phyloP scores from a whole-genome alignment of 2,113 vertebrate genomes.

The Danionella cerebrum region DNA sequence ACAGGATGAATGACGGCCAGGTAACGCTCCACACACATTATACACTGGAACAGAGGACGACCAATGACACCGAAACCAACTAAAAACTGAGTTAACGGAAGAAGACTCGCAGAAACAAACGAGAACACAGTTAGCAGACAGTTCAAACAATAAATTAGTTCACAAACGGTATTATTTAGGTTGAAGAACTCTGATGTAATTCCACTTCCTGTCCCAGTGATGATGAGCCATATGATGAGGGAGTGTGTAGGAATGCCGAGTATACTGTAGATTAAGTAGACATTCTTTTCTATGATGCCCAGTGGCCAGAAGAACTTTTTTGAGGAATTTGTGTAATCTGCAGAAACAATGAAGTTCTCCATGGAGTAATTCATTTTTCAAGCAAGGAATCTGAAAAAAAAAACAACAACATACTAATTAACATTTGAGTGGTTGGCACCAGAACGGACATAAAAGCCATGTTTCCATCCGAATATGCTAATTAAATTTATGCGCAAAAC shows the following conservation, averaged over 20 bases:
- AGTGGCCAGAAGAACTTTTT: background rate
- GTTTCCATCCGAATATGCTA: too few species aligned
- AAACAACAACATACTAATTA: too few species aligned
- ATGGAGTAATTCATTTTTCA: background rate
- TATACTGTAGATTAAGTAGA: background rate
- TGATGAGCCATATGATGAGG: background rate
- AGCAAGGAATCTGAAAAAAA: background rate
- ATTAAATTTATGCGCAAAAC: too few species aligned
- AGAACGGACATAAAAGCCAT: too few species aligned
- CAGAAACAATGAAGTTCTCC: background rate
- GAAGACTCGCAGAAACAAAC: background rate
- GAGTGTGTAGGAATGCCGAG: background rate
- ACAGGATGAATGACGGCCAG: too few species aligned
- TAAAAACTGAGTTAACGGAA: background rate
- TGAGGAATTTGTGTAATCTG: background rate
- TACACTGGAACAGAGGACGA: background rate
- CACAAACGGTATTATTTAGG: conserved; percentile 15
- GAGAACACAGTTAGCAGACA: background rate
- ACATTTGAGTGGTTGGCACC: too few species aligned
- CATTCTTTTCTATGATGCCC: background rate
- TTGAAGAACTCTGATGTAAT: conserved; percentile 9
- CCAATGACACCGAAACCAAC: background rate
- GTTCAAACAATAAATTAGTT: background rate
- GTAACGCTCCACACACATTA: background rate
- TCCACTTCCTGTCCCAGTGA: background rate